Evolutionary conservation across 2,113 vertebrate genomes (phyloP), one percentile per base, ranked within the genome.

Genomic region (Leptobrachium leishanense): DNA sequence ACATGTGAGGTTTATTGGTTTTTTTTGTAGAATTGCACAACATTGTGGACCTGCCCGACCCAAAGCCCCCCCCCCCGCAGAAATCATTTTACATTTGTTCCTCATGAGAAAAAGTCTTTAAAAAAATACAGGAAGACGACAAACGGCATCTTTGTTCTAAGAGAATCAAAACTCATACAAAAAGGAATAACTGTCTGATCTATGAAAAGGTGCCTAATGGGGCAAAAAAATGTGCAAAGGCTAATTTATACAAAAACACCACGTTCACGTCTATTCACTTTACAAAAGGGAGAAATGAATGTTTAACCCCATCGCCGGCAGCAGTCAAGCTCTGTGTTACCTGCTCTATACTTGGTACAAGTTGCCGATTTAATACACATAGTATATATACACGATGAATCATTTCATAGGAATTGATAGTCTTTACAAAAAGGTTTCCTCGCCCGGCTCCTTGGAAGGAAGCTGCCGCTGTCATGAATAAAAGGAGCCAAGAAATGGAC

Each of bases 191-290:
- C 43, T 39, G 44, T 15, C 50, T 54, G 5, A 15, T n/a, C 62
- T 62, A 80, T 31, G 67, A 74, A 12, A 81, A 81, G 71, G 78
- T 81, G 78, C 72, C 78, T 81, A 81, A 68, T 39, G 9, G 65
- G 20, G 20, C 20, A 50, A 81, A 81, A 64, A 74, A 81, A 81
- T 68, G 78, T 81, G 78, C 78, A 74, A 81, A 62, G 72, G 64
- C 71, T 81, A 68, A 4, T 7, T 67, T 54, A 20, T 72, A 72
- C 54, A 20, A 44, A 55, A 62, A 68, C n/a, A 68, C 20, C 9
- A 72, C 43, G 66, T 55, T 31, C 44, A 74, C 68, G 15, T 13
- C 63, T 54, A 66, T 55, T 46, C 5, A 55, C 40, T 68, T 76
- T 42, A 72, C 31, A 72, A n/a, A 68, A 9, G 40, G 20, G 13